Evolutionary conservation across 2,113 vertebrate genomes (phyloP).

Genomic region (Hymenochirus boettgeri): DNA sequence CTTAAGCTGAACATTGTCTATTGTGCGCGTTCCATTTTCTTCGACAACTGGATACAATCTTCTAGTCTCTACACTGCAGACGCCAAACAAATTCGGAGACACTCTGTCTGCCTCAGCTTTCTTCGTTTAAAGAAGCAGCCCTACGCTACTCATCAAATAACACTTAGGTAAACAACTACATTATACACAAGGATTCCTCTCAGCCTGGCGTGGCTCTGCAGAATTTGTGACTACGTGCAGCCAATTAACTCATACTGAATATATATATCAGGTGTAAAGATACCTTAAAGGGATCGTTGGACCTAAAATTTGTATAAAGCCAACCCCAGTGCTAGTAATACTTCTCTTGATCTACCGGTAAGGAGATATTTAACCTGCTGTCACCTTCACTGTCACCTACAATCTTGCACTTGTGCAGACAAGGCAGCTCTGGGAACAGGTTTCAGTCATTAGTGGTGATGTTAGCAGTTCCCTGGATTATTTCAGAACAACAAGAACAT

Average conservation of each 20-base stretch:
- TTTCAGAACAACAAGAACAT: too few relatives aligned
- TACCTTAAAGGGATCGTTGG: too few relatives aligned
- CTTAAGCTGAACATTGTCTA: constrained; percentile 33
- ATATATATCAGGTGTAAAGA: background rate
- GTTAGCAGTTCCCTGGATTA: too few relatives aligned
- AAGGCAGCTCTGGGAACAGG: too few relatives aligned
- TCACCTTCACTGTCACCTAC: too few relatives aligned
- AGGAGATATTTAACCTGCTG: too few relatives aligned
- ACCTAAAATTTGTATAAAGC: too few relatives aligned
- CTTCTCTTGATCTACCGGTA: too few relatives aligned
- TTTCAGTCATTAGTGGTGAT: too few relatives aligned
- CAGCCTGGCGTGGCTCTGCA: background rate
- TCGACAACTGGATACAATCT: constrained; percentile 54
- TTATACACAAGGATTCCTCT: constrained; percentile 1
- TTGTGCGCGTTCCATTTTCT: constrained; percentile 18
- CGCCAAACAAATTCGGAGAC: constrained; percentile 56
- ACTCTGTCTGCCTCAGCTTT: constrained; percentile 50
- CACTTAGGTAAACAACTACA: constrained; percentile 53
- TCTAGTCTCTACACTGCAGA: constrained; percentile 42
- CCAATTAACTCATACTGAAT: background rate
- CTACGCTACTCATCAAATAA: constrained; percentile 52
- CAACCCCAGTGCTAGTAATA: too few relatives aligned
- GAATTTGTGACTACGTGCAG: background rate
- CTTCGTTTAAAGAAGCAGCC: constrained; percentile 57
- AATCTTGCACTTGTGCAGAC: too few relatives aligned